Conservation (phyloP, 2,888 invertebrate genomes). For the Drosophila eohydei region DNA sequence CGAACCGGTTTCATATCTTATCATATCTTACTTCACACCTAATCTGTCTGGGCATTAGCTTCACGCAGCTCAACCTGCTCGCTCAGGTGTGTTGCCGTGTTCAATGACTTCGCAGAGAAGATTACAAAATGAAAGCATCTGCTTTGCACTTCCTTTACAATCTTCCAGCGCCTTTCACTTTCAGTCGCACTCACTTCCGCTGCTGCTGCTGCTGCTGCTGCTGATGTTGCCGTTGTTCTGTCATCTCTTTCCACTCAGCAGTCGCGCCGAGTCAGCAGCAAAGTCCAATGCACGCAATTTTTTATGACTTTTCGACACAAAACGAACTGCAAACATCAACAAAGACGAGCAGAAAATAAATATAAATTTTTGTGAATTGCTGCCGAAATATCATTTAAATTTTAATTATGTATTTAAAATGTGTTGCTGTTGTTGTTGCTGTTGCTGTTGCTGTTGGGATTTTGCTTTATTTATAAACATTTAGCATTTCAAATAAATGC, state of each 20-base stretch:
- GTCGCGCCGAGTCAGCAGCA: constrained; percentile 36
- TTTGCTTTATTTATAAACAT: constrained; percentile 63
- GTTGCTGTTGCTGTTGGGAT: constrained; percentile 25
- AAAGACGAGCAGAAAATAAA: constrained; percentile 43
- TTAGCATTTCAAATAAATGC: constrained; percentile 36
- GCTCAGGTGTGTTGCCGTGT: constrained; percentile 14
- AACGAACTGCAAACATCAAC: constrained; percentile 56
- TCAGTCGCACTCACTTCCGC: constrained; percentile 48
- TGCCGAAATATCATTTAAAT: constrained; percentile 57
- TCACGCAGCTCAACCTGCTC: not conserved
- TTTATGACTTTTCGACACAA: constrained; percentile 57
- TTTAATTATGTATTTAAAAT: constrained; percentile 70
- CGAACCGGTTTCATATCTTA: not conserved
- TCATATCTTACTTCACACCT: not conserved
- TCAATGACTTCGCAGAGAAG: constrained; percentile 10
- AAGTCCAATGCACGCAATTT: constrained; percentile 71
- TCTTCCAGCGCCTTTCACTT: constrained; percentile 71
- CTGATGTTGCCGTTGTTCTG: constrained; percentile 26
- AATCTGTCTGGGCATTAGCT: constrained; percentile 13
- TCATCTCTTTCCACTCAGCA: constrained; percentile 13
- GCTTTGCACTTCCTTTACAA: constrained; percentile 62
- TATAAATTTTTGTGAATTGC: constrained; percentile 29
- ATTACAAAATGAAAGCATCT: constrained; percentile 16
- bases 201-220: constrained; percentile 33
- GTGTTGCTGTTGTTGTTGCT: constrained; percentile 17